A percentile compares a stretch with the other conserved stretches of the same genome.
Evolutionary conservation across 1,140 invertebrate genomes (phyloP).

Genomic region (Papilio machaon): DNA sequence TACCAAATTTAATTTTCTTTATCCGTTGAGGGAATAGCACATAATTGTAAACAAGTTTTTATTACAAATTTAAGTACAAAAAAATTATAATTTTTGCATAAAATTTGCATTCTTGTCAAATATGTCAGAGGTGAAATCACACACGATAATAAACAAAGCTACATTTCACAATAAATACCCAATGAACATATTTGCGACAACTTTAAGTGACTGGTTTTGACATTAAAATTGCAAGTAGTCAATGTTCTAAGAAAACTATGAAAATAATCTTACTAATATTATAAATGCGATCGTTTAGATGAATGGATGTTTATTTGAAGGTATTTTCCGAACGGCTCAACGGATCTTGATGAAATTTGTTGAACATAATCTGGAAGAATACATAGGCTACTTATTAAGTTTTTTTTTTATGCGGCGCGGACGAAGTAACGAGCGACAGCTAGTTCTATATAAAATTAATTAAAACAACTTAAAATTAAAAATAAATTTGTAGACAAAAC

Average conservation of each 20-base stretch:
- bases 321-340: too few species aligned
- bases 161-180: neutral
- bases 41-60: neutral
- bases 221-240: neutral
- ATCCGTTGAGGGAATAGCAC: neutral
- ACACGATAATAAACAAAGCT: neutral
- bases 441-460: neutral
- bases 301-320: too few species aligned
- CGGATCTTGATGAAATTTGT: too few species aligned
- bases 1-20: neutral
- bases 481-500: neutral
- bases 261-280: too few species aligned
- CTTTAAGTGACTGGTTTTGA: neutral
- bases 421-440: too few species aligned
- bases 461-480: neutral
- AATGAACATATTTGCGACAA: neutral
- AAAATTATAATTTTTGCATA: neutral
- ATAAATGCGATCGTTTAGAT: too few species aligned
- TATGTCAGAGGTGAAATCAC: neutral
- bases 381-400: too few species aligned
- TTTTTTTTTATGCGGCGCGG: too few species aligned
- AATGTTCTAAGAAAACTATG: neutral
- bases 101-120: neutral
- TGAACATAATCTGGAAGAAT: too few species aligned
- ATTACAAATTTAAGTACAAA: conserved; percentile 5